Conservation (phyloP, 2,797 vertebrate species). For the Centroberyx gerrardi region DNA sequence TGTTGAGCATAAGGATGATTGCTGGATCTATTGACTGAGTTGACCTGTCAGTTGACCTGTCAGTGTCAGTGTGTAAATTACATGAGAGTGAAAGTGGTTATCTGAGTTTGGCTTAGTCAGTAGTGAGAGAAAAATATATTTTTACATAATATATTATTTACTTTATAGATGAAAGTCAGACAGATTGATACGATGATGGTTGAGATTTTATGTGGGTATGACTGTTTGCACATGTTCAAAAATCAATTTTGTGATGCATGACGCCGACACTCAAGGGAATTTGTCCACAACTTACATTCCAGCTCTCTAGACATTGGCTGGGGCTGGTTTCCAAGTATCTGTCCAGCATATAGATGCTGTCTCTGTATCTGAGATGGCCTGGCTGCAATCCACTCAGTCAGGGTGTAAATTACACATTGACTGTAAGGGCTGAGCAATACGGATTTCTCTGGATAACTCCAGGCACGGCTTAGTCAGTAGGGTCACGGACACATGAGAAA, state of each 20-base stretch:
- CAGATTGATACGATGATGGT: slow-evolving; percentile 18
- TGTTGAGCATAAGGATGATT: not conserved
- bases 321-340: slow-evolving; percentile 44
- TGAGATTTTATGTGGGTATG: slow-evolving; percentile 41
- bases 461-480: slow-evolving; percentile 10
- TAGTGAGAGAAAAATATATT: slow-evolving; percentile 3
- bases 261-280: slow-evolving; percentile 47
- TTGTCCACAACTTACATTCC: slow-evolving; percentile 42
- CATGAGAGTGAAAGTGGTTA: slow-evolving; percentile 3
- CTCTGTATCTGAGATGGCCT: slow-evolving; percentile 35
- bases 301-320: slow-evolving; percentile 32
- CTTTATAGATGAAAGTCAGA: slow-evolving; percentile 14
- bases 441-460: slow-evolving; percentile 40
- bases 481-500: slow-evolving; percentile 40
- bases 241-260: slow-evolving; percentile 46
- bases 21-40: not conserved
- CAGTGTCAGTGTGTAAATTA: not conserved
- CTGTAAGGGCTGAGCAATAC: slow-evolving; percentile 43
- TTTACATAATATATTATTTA: slow-evolving; percentile 5
- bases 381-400: slow-evolving; percentile 44
- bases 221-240: slow-evolving; percentile 32
- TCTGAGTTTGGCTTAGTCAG: not conserved
- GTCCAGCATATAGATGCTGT: slow-evolving; percentile 39
- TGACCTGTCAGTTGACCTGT: slow-evolving; percentile 20
- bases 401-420: slow-evolving; percentile 49